Evolutionary conservation across 1,140 invertebrate species (phyloP), one percentile per base, ranked within the genome.

Genomic region (Thaumetopoea pityocampa): DNA sequence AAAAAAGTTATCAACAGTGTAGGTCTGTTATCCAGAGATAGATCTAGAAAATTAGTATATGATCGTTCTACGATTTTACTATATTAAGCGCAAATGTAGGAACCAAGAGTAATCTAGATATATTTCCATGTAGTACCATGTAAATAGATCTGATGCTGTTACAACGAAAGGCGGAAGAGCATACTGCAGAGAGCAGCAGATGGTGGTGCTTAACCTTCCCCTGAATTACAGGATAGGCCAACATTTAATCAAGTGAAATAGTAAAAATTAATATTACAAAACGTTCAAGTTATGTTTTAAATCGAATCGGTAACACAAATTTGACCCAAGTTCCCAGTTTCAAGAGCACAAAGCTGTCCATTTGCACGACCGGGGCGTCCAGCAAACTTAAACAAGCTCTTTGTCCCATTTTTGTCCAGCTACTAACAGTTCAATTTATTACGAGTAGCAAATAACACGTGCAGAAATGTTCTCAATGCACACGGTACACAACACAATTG

Each of bases 311-410:
- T n/a, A n/a, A n/a, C n/a, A 26, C 4, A 2, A 17, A 44, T 14
- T 8, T 43, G 15, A 8, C 23, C 7, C 40, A 59, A 59, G 52
- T 53, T 20, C 32, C 16, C 8, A 49, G 23, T 40, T 14, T 33
- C 6, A 26, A 37, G 32, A n/a, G 26, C 26, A 3, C 16, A 23
- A 45, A 57, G 63, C 55, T 59, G 51, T 26, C 58, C 58, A 65
- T 65, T 65, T 60, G 58, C 42, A 42, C 43, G 27, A 35, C 38
- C 28, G 43, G 47, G 38, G 38, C 37, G 51, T 50, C 27, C 35
- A 48, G 55, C 49, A 56, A 61, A 48, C 57, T 61, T 57, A 63
- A 57, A 55, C 56, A 52, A 62, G 45, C 45, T 42, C 46, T 40
- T 49, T 40, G 50, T 46, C 44, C 35, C 16, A 18, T 18, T 34